phyloP scores from a whole-genome alignment of 2,113 vertebrate genomes.

The Mormyrus iriodes region DNA sequence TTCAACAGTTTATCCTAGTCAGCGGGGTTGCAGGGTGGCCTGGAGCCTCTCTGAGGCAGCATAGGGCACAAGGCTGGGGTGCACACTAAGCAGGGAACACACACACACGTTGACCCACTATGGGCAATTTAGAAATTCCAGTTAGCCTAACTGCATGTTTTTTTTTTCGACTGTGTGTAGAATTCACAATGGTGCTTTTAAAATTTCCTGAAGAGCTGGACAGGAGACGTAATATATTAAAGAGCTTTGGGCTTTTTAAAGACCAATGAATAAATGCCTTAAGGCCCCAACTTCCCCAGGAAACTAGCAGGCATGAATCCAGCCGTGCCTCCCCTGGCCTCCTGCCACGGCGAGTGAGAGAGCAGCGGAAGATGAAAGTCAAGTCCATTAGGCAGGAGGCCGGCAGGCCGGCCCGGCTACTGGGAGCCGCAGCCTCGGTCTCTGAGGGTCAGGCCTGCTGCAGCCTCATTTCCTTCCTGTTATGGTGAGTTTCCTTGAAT shows the following conservation, averaged over 20 bases:
- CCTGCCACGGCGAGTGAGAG: not conserved
- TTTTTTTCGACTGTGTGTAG: not conserved
- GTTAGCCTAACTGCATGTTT: not conserved
- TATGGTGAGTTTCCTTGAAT: not conserved
- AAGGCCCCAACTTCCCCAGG: not conserved
- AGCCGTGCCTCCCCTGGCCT: not conserved
- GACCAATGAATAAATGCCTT: conserved; percentile 20
- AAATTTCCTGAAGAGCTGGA: not conserved
- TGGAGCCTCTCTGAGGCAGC: not conserved
- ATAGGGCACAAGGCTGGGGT: not conserved
- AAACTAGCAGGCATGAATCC: not conserved
- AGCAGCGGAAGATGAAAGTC: conserved; percentile 18
- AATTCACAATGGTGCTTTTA: not conserved
- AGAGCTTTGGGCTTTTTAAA: conserved; percentile 13
- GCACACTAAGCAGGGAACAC: not conserved
- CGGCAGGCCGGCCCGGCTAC: not conserved
- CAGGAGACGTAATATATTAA: conserved; percentile 17
- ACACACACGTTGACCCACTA: not conserved
- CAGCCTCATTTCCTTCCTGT: not conserved
- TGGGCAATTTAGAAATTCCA: not conserved
- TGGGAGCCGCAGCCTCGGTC: not conserved
- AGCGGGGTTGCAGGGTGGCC: not conserved
- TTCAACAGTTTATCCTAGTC: not conserved
- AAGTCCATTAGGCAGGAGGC: not conserved
- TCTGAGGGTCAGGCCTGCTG: not conserved